phyloP scores from a whole-genome alignment of 53 echinoderm and acorn worm genomes.

The Holothuria leucospilota region DNA sequence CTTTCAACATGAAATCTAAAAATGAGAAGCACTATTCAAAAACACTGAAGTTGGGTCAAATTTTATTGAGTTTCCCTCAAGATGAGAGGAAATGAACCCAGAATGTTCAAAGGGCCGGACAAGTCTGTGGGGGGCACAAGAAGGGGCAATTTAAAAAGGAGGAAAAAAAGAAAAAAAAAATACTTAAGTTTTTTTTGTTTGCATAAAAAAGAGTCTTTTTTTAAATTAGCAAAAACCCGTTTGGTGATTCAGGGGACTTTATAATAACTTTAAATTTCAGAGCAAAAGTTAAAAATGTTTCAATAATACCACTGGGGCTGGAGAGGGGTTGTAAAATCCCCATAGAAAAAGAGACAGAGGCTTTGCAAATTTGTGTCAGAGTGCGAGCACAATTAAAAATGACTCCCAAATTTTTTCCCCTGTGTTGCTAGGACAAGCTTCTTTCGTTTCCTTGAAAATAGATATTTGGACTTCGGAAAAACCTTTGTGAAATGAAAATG shows the following conservation, averaged over 20 bases:
- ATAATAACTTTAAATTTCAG: no score
- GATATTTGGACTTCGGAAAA: constrained; percentile 99
- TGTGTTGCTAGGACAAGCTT: constrained; percentile 98
- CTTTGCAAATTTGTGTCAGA: constrained; percentile 93
- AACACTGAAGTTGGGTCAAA: constrained; percentile 98
- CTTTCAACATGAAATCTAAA: constrained; percentile 98
- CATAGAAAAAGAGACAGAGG: constrained; percentile 88
- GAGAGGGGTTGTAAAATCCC: constrained; percentile 84
- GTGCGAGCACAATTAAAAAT: constrained; percentile 97
- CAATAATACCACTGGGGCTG: constrained; percentile 79
- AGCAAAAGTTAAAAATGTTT: background rate
- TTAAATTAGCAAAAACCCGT: no score
- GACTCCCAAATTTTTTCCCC: constrained; percentile 89
- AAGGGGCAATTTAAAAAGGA: background rate
- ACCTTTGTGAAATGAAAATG: constrained; percentile 49
- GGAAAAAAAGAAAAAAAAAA: no score
- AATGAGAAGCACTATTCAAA: constrained; percentile 95
- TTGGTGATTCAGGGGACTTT: no score
- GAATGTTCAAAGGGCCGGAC: constrained; percentile 92
- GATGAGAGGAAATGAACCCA: constrained; percentile 89
- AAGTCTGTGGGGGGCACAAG: constrained; percentile 61
- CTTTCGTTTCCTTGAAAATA: constrained; percentile 97
- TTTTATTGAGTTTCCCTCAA: constrained; percentile 93
- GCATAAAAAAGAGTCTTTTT: no score
- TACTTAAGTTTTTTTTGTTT: no score